These are phyloP conservation scores for Agapostemon virescens DNA, from an alignment of 2,888 invertebrate species.

Conservation along the genomic window DNA sequence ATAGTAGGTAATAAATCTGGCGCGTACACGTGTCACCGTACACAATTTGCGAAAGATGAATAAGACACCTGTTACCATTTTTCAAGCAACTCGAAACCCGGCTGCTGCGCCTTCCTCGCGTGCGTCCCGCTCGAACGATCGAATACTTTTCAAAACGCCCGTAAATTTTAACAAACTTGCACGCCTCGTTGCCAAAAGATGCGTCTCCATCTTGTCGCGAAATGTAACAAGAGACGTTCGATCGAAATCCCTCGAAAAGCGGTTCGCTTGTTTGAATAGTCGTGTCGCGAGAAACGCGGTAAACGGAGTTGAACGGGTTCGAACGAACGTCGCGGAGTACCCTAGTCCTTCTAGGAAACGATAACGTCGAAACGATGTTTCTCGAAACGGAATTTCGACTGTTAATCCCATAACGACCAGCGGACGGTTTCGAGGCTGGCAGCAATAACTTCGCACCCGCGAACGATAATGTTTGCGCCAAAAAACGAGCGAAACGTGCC, in stretches of 20 bases:
- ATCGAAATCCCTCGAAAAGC: not conserved
- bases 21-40: conserved; percentile 12
- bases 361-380: not conserved
- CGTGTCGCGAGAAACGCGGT: too few relatives aligned
- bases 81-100: conserved; percentile 27
- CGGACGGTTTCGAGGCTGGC: conserved; percentile 44
- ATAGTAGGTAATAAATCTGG: conserved; percentile 44
- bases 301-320: not conserved
- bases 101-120: not conserved
- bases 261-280: not conserved
- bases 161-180: conserved; percentile 18
- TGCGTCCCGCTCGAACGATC: not conserved
- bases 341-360: not conserved
- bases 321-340: not conserved
- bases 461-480: conserved; percentile 42
- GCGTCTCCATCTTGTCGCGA: not conserved
- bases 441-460: conserved; percentile 1
- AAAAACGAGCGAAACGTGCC: conserved; percentile 48
- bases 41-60: conserved; percentile 44
- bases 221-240: not conserved
- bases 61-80: conserved; percentile 50
- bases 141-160: not conserved
- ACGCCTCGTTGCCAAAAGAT: conserved; percentile 16
- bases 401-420: conserved; percentile 44
- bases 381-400: conserved; percentile 13